Evolutionary conservation across 92 coral and sea anemone species (phyloP).

Genomic region (Zoanthus solanderi): DNA sequence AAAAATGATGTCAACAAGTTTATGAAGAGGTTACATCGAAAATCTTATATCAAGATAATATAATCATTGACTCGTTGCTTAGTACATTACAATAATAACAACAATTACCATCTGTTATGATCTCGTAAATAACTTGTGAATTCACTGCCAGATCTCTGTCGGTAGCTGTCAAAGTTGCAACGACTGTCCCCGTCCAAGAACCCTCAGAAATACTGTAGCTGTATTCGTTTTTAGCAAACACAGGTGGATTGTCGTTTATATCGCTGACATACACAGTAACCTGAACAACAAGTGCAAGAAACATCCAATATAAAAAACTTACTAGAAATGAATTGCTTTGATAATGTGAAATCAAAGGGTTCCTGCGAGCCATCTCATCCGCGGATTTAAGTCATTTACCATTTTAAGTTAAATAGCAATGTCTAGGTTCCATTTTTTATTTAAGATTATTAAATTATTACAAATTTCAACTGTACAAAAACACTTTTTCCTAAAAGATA

Average conservation of each 20-base stretch:
- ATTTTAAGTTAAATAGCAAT: too few relatives aligned
- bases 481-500: too few relatives aligned
- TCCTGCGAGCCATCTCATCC: too few relatives aligned
- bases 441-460: too few relatives aligned
- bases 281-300: slow-evolving; percentile 39
- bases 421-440: too few relatives aligned
- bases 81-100: neutral
- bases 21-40: too few relatives aligned
- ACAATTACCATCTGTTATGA: slow-evolving; percentile 26
- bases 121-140: slow-evolving; percentile 56
- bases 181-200: neutral
- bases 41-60: too few relatives aligned
- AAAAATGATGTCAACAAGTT: too few relatives aligned
- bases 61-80: neutral
- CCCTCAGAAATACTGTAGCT: slow-evolving; percentile 1
- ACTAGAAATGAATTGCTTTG: too few relatives aligned
- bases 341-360: too few relatives aligned
- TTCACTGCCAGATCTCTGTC: slow-evolving; percentile 78
- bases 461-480: too few relatives aligned
- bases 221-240: slow-evolving; percentile 13
- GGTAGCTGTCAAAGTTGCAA: slow-evolving; percentile 63
- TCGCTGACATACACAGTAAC: slow-evolving; percentile 66
- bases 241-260: slow-evolving; percentile 72
- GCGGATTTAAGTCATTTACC: too few relatives aligned
- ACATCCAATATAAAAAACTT: neutral